Evolutionary conservation across 1,140 invertebrate species (phyloP).

Genomic region (Drosophila setifemur): DNA sequence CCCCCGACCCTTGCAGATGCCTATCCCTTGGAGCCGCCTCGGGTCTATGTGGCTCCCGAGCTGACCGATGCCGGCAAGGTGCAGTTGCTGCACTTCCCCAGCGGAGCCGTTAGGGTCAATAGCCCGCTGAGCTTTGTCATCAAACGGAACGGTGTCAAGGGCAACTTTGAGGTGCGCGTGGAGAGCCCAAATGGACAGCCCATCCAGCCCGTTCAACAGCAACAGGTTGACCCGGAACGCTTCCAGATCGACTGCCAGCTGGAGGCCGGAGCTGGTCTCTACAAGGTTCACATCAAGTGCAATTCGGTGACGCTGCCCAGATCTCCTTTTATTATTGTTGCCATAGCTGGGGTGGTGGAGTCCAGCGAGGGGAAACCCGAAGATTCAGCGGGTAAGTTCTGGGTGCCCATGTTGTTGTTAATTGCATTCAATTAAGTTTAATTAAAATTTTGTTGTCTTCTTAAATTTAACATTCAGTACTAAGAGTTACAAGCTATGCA

Average conservation of each 20-base stretch:
- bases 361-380: neutral
- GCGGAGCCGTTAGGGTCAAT: slow-evolving; percentile 64
- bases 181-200: slow-evolving; percentile 68
- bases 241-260: slow-evolving; percentile 93
- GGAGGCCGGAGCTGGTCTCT: slow-evolving; percentile 91
- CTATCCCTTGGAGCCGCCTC: slow-evolving; percentile 65
- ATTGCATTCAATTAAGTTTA: no score
- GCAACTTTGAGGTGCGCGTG: slow-evolving; percentile 75
- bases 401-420: no score
- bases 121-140: slow-evolving; percentile 61
- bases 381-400: slow-evolving; percentile 7
- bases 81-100: slow-evolving; percentile 75
- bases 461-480: no score
- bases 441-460: no score
- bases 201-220: slow-evolving; percentile 73
- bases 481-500: no score
- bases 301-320: slow-evolving; percentile 94
- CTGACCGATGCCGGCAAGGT: slow-evolving; percentile 72
- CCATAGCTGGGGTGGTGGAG: slow-evolving; percentile 85
- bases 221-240: slow-evolving; percentile 89
- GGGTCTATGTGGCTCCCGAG: slow-evolving; percentile 73
- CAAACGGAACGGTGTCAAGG: slow-evolving; percentile 75
- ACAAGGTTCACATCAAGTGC: slow-evolving; percentile 93
- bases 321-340: slow-evolving; percentile 92
- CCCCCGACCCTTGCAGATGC: slow-evolving; percentile 45